Percentiles rank a stretch among this genome's conserved stretches.
These are phyloP conservation scores for Taurulus bubalis DNA, from an alignment of 2,113 vertebrate species.

Conservation along the genomic window DNA sequence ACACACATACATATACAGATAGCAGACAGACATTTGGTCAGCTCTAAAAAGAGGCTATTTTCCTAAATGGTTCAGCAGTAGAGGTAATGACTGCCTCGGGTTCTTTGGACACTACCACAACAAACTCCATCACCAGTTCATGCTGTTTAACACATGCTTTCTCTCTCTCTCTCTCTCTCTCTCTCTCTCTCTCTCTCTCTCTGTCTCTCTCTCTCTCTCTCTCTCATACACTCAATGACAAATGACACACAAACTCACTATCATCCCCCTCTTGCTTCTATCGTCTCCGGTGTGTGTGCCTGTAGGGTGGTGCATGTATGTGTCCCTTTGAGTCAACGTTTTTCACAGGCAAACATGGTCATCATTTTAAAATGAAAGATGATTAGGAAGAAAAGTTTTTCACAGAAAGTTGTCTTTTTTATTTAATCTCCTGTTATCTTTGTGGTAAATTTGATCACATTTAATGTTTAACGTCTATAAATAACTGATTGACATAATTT, in stretches of 20 bases:
- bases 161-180: background rate
- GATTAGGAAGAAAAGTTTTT: conserved; percentile 8
- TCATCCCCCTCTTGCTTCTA: conserved; percentile 61
- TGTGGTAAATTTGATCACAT: no score
- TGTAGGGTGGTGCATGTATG: conserved; percentile 32
- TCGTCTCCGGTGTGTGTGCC: conserved; percentile 48
- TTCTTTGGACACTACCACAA: conserved; percentile 60
- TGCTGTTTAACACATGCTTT: conserved; percentile 48
- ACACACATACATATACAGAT: conserved; percentile 1
- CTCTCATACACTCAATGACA: conserved; percentile 6
- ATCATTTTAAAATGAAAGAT: conserved; percentile 16
- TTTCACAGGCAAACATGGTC: background rate
- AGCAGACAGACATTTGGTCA: conserved; percentile 55
- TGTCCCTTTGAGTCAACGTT: conserved; percentile 21
- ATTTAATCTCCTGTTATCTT: no score
- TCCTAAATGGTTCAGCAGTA: conserved; percentile 70
- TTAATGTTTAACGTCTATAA: no score
- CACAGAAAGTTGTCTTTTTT: background rate
- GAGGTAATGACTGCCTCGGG: conserved; percentile 69
- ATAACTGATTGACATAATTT: no score
- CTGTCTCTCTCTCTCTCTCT: no score
- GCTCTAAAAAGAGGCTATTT: conserved; percentile 66
- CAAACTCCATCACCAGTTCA: conserved; percentile 60
- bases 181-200: background rate
- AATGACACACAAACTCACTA: background rate